Evolutionary conservation across 2,113 vertebrate genomes (phyloP), one percentile per base, ranked within the genome.

Genomic region (Ophiodon elongatus): DNA sequence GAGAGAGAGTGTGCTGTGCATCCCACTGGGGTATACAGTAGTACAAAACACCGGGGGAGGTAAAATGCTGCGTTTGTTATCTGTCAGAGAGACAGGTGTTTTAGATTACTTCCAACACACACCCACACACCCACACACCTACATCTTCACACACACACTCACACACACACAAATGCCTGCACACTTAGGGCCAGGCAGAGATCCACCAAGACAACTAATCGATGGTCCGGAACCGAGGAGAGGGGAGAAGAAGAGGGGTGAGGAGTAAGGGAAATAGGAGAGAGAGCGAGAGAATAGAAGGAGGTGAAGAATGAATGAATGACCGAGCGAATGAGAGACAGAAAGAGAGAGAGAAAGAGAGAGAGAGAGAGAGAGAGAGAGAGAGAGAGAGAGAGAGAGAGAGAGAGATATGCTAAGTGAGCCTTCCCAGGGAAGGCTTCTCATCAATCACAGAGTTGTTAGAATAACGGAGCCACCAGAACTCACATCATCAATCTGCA

Each of bases 391-490:
- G 25, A 75, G 37, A 67, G n/a, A 17, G 27, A 54, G 31, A 72
- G 43, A 59, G 29, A 17, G 23, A 35, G 72, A 69, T 43, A 73
- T 88, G 91, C 88, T 94, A 94, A 95, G 92, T 93, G 93, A 94
- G 91, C 89, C 91, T 94, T 95, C 91, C 88, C 72, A 71, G 72
- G 84, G 80, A 94, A 91, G 89, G 77, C 60, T 88, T 79, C 88
- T 94, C 93, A 95, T 96, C 93, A 92, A 96, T 96, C 95, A 95
- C 89, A 68, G 83, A 91, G 90, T 91, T 93, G 95, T 95, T 95
- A 94, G 88, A 89, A 93, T 93, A 94, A 94, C 89, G 73, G 76
- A 86, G 84, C 74, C 83, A 83, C 79, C 78, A 72, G 78, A 67
- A 60, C 76, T 85, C 57, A 79, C 87, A 91, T 81, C 87, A 94